Conservation (phyloP, 2,797 vertebrate species). For the Limosa lapponica region DNA sequence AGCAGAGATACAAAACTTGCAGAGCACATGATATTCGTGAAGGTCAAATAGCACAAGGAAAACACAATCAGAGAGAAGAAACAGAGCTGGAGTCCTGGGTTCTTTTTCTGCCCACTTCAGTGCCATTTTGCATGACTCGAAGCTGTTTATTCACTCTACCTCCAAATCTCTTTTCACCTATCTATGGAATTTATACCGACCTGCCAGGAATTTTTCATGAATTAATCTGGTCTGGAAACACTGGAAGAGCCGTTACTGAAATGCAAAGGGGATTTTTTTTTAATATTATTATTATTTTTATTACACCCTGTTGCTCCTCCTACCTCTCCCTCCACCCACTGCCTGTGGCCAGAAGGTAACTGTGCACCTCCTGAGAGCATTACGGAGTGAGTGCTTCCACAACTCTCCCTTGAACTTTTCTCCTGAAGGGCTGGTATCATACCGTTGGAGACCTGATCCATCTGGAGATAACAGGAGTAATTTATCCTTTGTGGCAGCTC, state of each 20-base stretch:
- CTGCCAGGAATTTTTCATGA: slow-evolving; percentile 18
- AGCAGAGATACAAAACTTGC: background rate
- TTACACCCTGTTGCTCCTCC: background rate
- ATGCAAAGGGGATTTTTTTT: background rate
- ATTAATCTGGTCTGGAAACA: background rate
- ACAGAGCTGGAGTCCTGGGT: background rate
- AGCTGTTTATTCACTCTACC: background rate
- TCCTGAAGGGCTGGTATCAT: background rate
- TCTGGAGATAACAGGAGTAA: slow-evolving; percentile 11
- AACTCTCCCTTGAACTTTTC: background rate
- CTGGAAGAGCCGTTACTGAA: background rate
- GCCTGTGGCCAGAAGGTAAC: background rate
- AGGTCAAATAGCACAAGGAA: background rate
- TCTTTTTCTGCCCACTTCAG: background rate
- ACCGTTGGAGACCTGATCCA: background rate
- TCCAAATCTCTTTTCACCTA: slow-evolving; percentile 8
- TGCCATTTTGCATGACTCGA: background rate
- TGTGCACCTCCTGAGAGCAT: background rate
- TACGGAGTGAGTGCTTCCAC: background rate
- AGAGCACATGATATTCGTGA: background rate
- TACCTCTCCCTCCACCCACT: background rate
- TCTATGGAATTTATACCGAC: background rate
- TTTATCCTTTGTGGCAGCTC: slow-evolving; percentile 8
- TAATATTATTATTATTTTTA: background rate
- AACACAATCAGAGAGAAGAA: background rate